A percentile compares a stretch with the other conserved stretches of the same genome.
phyloP scores from a whole-genome alignment of 2,113 vertebrate genomes.

The Paratilapia polleni region DNA sequence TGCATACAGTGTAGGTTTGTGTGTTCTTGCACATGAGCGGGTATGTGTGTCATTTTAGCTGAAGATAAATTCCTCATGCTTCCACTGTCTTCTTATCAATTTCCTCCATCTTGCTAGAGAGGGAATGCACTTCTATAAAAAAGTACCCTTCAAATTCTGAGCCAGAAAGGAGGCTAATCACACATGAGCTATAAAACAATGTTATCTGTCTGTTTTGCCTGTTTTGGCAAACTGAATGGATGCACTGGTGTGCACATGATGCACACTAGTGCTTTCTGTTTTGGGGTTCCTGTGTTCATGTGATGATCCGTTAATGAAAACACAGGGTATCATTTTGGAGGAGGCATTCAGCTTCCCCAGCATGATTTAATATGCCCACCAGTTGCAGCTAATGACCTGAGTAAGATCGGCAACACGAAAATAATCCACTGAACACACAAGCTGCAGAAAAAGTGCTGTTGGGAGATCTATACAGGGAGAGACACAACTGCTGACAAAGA shows the following conservation, averaged over 20 bases:
- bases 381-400: slow-evolving; percentile 48
- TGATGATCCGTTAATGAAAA: slow-evolving; percentile 9
- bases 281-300: slow-evolving; percentile 8
- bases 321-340: slow-evolving; percentile 21
- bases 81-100: slow-evolving; percentile 13
- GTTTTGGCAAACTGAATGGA: neutral
- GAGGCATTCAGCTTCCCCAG: slow-evolving; percentile 28
- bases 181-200: slow-evolving; percentile 10
- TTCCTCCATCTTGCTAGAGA: slow-evolving; percentile 25
- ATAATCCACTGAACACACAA: slow-evolving; percentile 16
- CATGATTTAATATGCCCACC: slow-evolving; percentile 54
- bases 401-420: slow-evolving; percentile 44
- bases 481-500: slow-evolving; percentile 14
- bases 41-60: slow-evolving; percentile 17
- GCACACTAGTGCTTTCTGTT: too few relatives aligned
- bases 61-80: neutral
- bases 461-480: neutral
- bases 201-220: neutral
- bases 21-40: neutral
- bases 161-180: slow-evolving; percentile 14
- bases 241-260: neutral
- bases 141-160: slow-evolving; percentile 21
- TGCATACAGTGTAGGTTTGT: neutral
- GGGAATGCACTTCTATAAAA: slow-evolving; percentile 24
- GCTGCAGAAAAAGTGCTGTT: neutral